These are phyloP conservation scores for Sisor rabdophorus DNA, from an alignment of 2,113 vertebrate genomes.

Conservation along the genomic window DNA sequence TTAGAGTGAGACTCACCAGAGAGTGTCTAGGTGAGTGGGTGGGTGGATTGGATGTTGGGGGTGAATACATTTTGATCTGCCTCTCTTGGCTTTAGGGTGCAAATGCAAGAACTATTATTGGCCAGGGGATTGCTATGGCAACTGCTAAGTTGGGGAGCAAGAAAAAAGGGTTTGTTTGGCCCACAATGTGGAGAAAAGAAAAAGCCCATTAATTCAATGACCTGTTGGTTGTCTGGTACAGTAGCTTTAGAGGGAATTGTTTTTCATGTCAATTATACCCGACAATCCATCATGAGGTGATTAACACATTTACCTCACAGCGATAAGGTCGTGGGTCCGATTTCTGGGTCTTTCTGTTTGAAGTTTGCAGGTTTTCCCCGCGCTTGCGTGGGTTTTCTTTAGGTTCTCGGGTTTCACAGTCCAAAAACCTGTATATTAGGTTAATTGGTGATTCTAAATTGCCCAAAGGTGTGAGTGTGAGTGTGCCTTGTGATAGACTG, in stretches of 20 bases:
- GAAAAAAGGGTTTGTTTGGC: slow-evolving; percentile 22
- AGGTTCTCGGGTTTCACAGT: no score
- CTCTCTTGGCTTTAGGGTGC: slow-evolving; percentile 44
- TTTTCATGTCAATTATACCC: background rate
- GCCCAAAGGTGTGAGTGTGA: no score
- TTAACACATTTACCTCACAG: no score
- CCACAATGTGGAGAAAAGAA: slow-evolving; percentile 32
- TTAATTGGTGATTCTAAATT: no score
- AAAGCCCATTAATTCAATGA: slow-evolving; percentile 12
- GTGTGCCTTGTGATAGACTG: no score
- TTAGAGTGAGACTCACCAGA: background rate
- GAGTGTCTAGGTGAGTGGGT: background rate
- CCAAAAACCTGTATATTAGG: no score
- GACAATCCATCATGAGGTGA: background rate
- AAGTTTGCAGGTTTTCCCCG: no score
- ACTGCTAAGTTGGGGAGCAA: slow-evolving; percentile 41
- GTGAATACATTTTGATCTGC: slow-evolving; percentile 34
- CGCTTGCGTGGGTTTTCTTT: no score
- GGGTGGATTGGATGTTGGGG: background rate
- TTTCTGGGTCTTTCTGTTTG: no score
- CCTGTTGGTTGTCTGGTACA: background rate
- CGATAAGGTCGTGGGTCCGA: no score
- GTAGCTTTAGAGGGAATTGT: background rate
- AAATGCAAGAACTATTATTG: slow-evolving; percentile 49
- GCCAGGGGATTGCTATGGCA: slow-evolving; percentile 51